Evolutionary conservation across 1,140 invertebrate genomes (phyloP).

Genomic region (Epicauta chinensis): DNA sequence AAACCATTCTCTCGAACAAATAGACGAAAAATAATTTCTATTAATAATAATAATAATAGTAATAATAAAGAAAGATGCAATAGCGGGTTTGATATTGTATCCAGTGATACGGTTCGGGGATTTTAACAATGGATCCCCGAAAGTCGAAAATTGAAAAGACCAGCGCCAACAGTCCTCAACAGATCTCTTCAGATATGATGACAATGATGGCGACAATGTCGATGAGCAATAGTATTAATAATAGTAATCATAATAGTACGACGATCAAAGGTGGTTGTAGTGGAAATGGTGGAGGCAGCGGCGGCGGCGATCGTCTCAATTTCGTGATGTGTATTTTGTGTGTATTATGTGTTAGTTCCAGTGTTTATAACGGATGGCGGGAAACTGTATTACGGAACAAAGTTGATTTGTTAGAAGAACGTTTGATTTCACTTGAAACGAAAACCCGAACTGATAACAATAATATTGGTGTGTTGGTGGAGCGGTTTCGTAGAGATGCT

Average conservation of each 20-base stretch:
- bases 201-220: background rate
- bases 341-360: slow-evolving; percentile 37
- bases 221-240: background rate
- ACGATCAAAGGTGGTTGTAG: background rate
- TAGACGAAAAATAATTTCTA: too few relatives aligned
- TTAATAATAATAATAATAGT: too few relatives aligned
- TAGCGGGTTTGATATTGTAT: too few relatives aligned
- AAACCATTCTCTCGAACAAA: too few relatives aligned
- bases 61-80: too few relatives aligned
- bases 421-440: slow-evolving; percentile 30
- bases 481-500: slow-evolving; percentile 32
- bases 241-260: slow-evolving; percentile 5
- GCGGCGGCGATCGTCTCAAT: slow-evolving; percentile 17
- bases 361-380: slow-evolving; percentile 37
- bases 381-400: slow-evolving; percentile 28
- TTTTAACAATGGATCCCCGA: too few relatives aligned
- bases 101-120: too few relatives aligned
- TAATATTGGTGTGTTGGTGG: slow-evolving; percentile 27
- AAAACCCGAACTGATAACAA: slow-evolving; percentile 16
- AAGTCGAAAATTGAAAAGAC: too few relatives aligned
- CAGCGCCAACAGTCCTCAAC: too few relatives aligned
- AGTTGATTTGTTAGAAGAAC: slow-evolving; percentile 32
- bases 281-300: background rate
- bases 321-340: slow-evolving; percentile 40
- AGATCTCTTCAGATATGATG: background rate